Conservation (phyloP, 2,113 vertebrate genomes). For the Sinosuthora webbiana region DNA sequence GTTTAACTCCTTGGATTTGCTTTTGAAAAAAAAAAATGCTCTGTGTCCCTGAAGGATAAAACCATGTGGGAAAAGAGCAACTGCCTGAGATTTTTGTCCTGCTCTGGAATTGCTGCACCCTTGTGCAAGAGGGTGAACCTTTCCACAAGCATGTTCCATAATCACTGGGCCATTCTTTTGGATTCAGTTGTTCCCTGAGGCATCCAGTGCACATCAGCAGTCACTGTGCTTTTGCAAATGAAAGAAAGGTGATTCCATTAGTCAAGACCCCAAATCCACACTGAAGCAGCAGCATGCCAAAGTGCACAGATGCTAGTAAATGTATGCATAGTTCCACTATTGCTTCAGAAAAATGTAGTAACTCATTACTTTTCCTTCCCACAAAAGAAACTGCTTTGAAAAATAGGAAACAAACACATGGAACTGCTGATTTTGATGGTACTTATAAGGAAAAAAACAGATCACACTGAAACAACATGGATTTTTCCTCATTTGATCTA, state of each 20-base stretch:
- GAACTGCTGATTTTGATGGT: neutral
- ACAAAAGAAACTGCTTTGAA: neutral
- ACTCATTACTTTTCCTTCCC: neutral
- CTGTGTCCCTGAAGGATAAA: neutral
- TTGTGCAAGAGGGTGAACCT: neutral
- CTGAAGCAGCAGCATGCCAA: neutral
- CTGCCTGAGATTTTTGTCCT: neutral
- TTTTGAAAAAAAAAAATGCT: neutral
- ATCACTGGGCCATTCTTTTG: neutral
- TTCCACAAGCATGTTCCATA: neutral
- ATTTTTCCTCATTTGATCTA: neutral
- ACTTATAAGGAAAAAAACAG: neutral
- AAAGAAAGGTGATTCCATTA: neutral
- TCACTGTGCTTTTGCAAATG: neutral
- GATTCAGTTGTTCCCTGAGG: neutral
- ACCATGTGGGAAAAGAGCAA: neutral
- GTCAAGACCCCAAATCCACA: neutral
- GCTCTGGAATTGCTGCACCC: neutral
- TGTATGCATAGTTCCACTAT: neutral
- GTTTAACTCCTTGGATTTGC: neutral
- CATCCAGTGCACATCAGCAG: neutral
- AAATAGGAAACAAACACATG: neutral
- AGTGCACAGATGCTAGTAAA: neutral
- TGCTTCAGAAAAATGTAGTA: neutral
- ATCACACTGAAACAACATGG: neutral